A percentile compares a stretch with the other conserved stretches of the same genome.
Conservation (phyloP, 2,888 invertebrate species). For the Eurytoma adleriae region DNA sequence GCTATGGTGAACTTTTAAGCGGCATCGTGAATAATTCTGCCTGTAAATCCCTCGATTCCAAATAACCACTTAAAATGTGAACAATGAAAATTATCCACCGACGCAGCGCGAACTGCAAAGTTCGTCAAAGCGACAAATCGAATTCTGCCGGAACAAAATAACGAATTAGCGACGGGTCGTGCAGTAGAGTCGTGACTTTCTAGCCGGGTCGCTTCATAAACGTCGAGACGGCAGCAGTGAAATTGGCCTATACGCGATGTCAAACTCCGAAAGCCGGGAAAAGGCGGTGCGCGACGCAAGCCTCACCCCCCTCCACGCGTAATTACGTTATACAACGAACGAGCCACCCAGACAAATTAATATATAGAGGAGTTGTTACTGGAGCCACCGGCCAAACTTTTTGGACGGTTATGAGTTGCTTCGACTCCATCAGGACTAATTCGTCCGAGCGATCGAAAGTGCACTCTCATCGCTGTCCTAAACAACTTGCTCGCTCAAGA, state of each 20-base stretch:
- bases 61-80: too few species aligned
- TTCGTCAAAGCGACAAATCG: too few species aligned
- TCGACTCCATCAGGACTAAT: constrained; percentile 43
- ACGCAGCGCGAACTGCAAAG: not conserved
- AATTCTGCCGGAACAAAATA: too few species aligned
- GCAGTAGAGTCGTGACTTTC: too few species aligned
- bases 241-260: constrained; percentile 16
- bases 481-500: too few species aligned
- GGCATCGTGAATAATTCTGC: too few species aligned
- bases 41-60: too few species aligned
- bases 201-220: not conserved
- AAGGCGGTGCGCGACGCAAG: not conserved
- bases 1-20: too few species aligned
- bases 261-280: constrained; percentile 5
- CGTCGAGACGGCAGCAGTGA: not conserved
- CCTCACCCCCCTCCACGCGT: not conserved
- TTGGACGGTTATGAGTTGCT: constrained; percentile 43
- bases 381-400: constrained; percentile 39
- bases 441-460: constrained; percentile 19
- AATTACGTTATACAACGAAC: constrained; percentile 37
- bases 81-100: not conserved
- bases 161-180: too few species aligned
- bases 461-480: too few species aligned
- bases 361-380: constrained; percentile 21
- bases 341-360: constrained; percentile 33